Base-by-base conservation (phyloP, 2,797 vertebrate genomes). In the Octomys mimax region DNA sequence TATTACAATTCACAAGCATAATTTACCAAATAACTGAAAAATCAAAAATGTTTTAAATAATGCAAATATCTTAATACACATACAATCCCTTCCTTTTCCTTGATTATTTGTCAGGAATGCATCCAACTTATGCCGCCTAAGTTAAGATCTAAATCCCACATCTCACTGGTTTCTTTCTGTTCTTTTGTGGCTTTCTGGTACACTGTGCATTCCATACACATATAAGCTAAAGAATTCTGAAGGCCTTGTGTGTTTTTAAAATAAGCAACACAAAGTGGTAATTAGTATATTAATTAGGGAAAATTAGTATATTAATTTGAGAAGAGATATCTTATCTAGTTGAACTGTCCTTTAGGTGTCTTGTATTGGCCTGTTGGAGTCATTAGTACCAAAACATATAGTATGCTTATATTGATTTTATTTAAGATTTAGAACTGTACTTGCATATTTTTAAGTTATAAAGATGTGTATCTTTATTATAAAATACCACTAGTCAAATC, bases 41-140 rank as follows among this genome's bases (percentile, higher is more conserved):
- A 66, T 54, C 79, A 70, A 89, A 93, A 42, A 87, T 66, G 42
- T 89, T 95, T 66, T 57, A 75, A 90, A 86, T 70, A 87, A 70
- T 73, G n/a, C 2, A 33, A 86, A 80, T 22, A 84, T 24, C 39
- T 87, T 87, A 94, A 92, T 59, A 83, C 24, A 4, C 31, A 94
- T 79, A n/a, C 28, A 92, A 75, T 21, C 36, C 33, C 36, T 93
- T 77, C 18, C 77, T 87, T 93, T 85, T 88, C 61, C 62, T 33
- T 82, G 31, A 77, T 59, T 49, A 61, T 73, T 68, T 92, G 81
- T 92, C 92, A 94, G 12, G 75, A 84, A 91, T 7, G 36, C 8
- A 81, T 24, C 39, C 52, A 95, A 88, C 81, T 84, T 75, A 28
- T 33, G 61, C 13, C 64, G 70, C 12, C 52, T 39, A 94, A 80